Evolutionary conservation across 2,888 invertebrate genomes (phyloP).

Genomic region (Entomobrya multifasciata): DNA sequence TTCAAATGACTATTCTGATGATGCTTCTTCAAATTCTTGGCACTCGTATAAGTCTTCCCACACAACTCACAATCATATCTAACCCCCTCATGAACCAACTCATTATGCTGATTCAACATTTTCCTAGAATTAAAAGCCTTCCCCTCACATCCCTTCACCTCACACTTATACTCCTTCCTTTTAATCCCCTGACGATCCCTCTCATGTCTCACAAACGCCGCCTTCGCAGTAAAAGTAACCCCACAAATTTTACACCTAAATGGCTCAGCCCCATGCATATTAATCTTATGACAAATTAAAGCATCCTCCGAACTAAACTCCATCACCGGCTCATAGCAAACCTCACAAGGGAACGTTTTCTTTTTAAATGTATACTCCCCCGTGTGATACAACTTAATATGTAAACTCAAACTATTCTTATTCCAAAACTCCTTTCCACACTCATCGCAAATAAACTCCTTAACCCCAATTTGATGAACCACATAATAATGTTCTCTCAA

Average conservation of each 20-base stretch:
- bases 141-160: conserved; percentile 12
- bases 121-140: background rate
- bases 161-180: background rate
- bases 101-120: background rate
- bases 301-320: background rate
- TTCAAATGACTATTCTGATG: background rate
- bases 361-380: background rate
- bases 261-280: background rate
- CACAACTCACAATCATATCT: background rate
- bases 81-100: background rate
- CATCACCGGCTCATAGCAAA: background rate
- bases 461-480: background rate
- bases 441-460: background rate
- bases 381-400: background rate
- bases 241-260: background rate
- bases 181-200: background rate
- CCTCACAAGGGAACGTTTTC: background rate
- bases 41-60: background rate
- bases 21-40: background rate
- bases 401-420: background rate
- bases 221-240: background rate
- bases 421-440: background rate
- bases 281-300: background rate
- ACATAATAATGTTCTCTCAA: background rate
- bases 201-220: background rate